Evolutionary conservation across 2,797 vertebrate genomes (phyloP).

Genomic region (Lutjanus campechanus): DNA sequence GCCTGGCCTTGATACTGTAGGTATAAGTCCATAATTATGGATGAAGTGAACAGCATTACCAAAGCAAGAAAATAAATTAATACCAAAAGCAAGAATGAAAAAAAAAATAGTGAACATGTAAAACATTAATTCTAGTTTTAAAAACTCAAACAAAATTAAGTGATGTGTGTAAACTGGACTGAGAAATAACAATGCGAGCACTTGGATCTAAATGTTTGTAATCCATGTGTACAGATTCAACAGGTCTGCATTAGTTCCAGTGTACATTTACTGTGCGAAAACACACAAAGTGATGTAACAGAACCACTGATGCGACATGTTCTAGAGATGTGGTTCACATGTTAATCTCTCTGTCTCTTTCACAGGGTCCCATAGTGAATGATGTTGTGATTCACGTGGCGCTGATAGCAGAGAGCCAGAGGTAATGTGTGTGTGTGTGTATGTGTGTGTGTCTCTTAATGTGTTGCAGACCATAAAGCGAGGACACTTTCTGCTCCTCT

Average conservation of each 20-base stretch:
- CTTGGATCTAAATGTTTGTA: not conserved
- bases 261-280: not conserved
- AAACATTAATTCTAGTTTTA: not conserved
- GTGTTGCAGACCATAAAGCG: conserved; percentile 30
- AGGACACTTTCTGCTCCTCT: conserved; percentile 23
- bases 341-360: conserved; percentile 45
- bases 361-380: conserved; percentile 95
- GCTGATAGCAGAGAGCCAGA: conserved; percentile 96
- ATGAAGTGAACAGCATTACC: not conserved
- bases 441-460: conserved; percentile 14
- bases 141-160: not conserved
- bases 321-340: not conserved
- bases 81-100: not conserved
- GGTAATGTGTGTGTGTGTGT: conserved; percentile 81
- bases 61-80: not conserved
- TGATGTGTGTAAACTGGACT: not conserved
- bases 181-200: not conserved
- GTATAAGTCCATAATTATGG: too few relatives aligned
- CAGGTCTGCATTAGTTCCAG: not conserved
- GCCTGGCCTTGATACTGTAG: too few relatives aligned
- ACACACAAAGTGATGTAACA: not conserved
- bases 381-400: conserved; percentile 95
- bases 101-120: not conserved
- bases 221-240: not conserved
- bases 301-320: not conserved